These are phyloP conservation scores for Neuroscelio doddi DNA, from an alignment of 2,888 invertebrate genomes.

Conservation along the genomic window DNA sequence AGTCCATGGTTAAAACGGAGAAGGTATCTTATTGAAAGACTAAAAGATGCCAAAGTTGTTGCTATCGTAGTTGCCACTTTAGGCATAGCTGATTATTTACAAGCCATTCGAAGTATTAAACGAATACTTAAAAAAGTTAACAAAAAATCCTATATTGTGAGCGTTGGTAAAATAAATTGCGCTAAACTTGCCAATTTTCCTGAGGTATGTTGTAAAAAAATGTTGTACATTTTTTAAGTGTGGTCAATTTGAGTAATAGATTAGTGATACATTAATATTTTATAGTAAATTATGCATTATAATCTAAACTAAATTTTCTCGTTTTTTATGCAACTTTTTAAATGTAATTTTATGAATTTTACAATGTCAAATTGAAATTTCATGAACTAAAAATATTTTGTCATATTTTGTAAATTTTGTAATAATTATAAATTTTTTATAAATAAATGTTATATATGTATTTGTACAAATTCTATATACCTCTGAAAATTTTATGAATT, in stretches of 20 bases:
- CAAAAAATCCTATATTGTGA: constrained; percentile 92
- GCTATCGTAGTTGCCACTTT: constrained; percentile 95
- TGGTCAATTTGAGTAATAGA: too few species aligned
- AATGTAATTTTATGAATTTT: too few species aligned
- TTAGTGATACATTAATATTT: not conserved
- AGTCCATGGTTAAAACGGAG: constrained; percentile 84
- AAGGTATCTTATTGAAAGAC: constrained; percentile 89
- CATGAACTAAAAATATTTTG: too few species aligned
- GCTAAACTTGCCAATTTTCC: constrained; percentile 96
- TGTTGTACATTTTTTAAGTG: too few species aligned
- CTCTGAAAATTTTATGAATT: too few species aligned
- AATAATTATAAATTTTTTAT: too few species aligned
- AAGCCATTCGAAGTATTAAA: constrained; percentile 77
- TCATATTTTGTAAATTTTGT: too few species aligned
- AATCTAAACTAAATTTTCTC: not conserved
- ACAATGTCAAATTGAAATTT: too few species aligned
- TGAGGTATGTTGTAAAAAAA: constrained; percentile 74
- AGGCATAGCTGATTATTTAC: constrained; percentile 85
- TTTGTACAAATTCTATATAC: too few species aligned
- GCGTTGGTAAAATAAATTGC: constrained; percentile 95
- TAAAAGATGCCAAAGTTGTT: constrained; percentile 89
- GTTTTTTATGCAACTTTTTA: too few species aligned
- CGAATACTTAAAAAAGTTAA: constrained; percentile 80
- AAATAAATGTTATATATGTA: too few species aligned
- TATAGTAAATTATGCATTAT: not conserved